Percentiles rank a stretch among this genome's conserved stretches.
phyloP scores from a whole-genome alignment of 2,888 invertebrate genomes.

The Limenitis camilla region DNA sequence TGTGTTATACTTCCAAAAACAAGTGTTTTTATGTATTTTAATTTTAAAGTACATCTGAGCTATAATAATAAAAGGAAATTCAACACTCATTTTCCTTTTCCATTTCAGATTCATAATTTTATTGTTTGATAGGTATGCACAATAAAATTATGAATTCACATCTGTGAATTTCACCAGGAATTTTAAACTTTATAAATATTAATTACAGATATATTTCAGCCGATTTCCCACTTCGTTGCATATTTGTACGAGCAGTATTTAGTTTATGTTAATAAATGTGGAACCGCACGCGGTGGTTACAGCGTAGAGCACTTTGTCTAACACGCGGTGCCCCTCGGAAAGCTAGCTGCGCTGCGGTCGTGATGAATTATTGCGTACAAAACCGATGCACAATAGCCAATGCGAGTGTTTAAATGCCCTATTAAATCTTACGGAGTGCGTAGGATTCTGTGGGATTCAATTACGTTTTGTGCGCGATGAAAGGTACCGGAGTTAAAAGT shows the following conservation, averaged over 20 bases:
- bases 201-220: conserved; percentile 1
- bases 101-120: too few species aligned
- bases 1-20: too few species aligned
- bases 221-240: conserved; percentile 28
- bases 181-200: background rate
- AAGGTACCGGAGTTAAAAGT: conserved; percentile 65
- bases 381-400: conserved; percentile 70
- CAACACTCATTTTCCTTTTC: too few species aligned
- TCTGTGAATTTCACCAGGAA: too few species aligned
- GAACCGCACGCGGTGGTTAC: conserved; percentile 46
- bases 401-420: conserved; percentile 75
- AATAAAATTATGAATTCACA: too few species aligned
- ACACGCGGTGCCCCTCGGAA: conserved; percentile 56
- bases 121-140: too few species aligned
- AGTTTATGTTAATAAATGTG: conserved; percentile 38
- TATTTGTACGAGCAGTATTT: conserved; percentile 25
- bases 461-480: conserved; percentile 73
- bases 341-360: conserved; percentile 59
- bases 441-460: conserved; percentile 74
- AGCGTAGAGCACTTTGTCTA: conserved; percentile 49
- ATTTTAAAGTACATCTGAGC: too few species aligned
- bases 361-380: conserved; percentile 71
- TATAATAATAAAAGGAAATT: too few species aligned
- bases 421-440: conserved; percentile 72
- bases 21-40: too few species aligned